Base-by-base conservation (phyloP, 2,888 invertebrate genomes). In the Chrysolina americana region DNA sequence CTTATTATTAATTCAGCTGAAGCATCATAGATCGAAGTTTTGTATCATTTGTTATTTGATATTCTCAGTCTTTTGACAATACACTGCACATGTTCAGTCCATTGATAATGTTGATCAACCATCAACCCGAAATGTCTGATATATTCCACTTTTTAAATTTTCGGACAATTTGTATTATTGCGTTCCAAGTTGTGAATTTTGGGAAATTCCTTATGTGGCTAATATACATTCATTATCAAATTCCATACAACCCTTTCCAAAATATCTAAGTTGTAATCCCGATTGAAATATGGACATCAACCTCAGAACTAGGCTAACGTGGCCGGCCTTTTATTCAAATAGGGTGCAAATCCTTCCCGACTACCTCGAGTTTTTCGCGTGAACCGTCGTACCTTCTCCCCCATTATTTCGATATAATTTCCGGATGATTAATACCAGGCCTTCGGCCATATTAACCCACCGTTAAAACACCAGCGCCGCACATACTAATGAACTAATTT, bases 401-500 rank as follows among this genome's bases (percentile, higher is more conserved):
- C 74, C 64, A 73, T 77, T 76, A 76, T 78, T 76, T 73, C 76
- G 76, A 79, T 73, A 76, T 78, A 79, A 79, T 78, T 79, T 79
- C 64, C 63, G 75, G 68, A 75, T 79, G 78, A 78, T 78, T 79
- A 78, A 79, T 79, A 75, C 73, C 75, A 53, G 56, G 76, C 79
- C 77, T 73, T 74, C 74, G 79, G 79, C 78, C 78, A 78, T 76
- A 77, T 76, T 77, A 79, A 74, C 76, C 76, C 77, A 41, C 78
- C 75, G 76, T 74, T 75, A 74, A 75, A 76, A 78, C 76, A 76
- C 68, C 76, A 75, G 68, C 70, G 73, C 65, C 76, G 79, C 80
- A 82, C 81, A 82, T 82, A 83, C 81, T 83, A 83, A 83, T 81
- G 82, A 81, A 83, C 78, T 87, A 87, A 87, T 87, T 87, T 87